A percentile compares a stretch with the other conserved stretches of the same genome.
phyloP scores from a whole-genome alignment of 2,888 invertebrate genomes.

The Acanthacorydalis orientalis region DNA sequence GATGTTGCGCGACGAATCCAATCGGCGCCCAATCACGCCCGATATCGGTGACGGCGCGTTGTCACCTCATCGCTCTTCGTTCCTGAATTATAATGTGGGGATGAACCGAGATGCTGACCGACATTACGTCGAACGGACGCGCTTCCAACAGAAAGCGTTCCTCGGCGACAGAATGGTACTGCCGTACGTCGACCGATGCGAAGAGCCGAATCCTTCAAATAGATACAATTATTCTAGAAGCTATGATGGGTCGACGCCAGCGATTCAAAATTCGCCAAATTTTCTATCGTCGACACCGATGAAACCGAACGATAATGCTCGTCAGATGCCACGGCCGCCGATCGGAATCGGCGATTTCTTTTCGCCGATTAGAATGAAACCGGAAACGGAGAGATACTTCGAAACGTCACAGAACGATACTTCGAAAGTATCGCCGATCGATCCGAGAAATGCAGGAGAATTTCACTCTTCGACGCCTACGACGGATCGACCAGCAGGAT shows the following conservation, averaged over 20 bases:
- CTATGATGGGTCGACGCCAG: too few species aligned
- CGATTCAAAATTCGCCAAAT: background rate
- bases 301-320: slow-evolving; percentile 10
- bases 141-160: too few species aligned
- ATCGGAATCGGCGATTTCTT: slow-evolving; percentile 13
- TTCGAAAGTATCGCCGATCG: slow-evolving; percentile 48
- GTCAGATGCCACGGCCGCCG: slow-evolving; percentile 8
- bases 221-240: too few species aligned
- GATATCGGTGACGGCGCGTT: slow-evolving; percentile 29
- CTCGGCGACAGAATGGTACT: too few species aligned
- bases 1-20: slow-evolving; percentile 22
- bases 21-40: slow-evolving; percentile 30
- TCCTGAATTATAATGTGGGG: too few species aligned
- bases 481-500: slow-evolving; percentile 23
- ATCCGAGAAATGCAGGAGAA: slow-evolving; percentile 35
- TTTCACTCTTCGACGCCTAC: slow-evolving; percentile 52
- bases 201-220: too few species aligned
- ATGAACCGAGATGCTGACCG: too few species aligned
- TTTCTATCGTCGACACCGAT: slow-evolving; percentile 24
- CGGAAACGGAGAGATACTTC: slow-evolving; percentile 8
- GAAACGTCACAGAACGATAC: slow-evolving; percentile 22
- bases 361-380: slow-evolving; percentile 11
- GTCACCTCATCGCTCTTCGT: slow-evolving; percentile 14
- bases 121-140: too few species aligned
- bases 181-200: too few species aligned